Percentiles rank a stretch among this genome's conserved stretches.
These are phyloP conservation scores for Lytechinus variegatus DNA, from an alignment of 35 echinoderm and acorn worm genomes.

Conservation along the genomic window DNA sequence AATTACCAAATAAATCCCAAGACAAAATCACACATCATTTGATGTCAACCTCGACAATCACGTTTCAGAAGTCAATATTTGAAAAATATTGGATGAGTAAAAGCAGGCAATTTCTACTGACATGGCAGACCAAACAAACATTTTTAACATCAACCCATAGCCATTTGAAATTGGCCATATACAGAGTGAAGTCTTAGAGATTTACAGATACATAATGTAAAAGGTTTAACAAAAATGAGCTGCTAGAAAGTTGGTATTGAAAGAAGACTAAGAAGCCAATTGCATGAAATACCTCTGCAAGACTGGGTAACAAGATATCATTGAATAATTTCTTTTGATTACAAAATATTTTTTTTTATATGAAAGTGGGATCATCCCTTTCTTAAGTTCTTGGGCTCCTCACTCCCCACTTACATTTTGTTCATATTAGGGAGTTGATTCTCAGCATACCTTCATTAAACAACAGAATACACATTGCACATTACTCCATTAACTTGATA, in stretches of 20 bases:
- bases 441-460: background rate
- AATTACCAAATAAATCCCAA: background rate
- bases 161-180: too few relatives aligned
- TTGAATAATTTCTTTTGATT: too few relatives aligned
- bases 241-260: too few relatives aligned
- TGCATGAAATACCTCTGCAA: too few relatives aligned
- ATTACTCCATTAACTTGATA: background rate
- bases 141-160: background rate
- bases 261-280: too few relatives aligned
- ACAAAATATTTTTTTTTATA: background rate
- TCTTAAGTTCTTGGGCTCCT: too few relatives aligned
- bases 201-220: too few relatives aligned
- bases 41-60: background rate
- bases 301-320: too few relatives aligned
- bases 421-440: background rate
- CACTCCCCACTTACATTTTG: too few relatives aligned
- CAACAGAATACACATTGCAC: background rate
- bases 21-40: background rate
- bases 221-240: too few relatives aligned
- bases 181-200: too few relatives aligned
- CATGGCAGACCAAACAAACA: background rate
- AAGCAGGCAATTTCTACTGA: background rate
- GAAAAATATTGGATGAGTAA: background rate
- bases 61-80: background rate
- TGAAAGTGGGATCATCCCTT: background rate